Evolutionary conservation across 1,140 invertebrate genomes (phyloP).

Genomic region (Drosophila bipectinata): DNA sequence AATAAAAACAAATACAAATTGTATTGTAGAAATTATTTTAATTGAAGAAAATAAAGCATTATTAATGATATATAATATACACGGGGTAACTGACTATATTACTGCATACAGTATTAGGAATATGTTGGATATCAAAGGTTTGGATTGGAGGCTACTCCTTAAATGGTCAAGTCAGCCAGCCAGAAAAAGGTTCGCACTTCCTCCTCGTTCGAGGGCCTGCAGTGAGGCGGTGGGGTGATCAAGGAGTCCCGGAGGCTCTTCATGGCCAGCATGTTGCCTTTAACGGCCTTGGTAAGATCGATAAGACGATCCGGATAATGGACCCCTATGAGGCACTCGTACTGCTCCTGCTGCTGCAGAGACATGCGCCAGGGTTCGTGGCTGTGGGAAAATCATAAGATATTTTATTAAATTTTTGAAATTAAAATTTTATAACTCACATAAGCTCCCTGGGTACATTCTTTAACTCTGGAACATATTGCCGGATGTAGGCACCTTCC

Average conservation of each 20-base stretch:
- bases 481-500: conserved; percentile 88
- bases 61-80: conserved; percentile 67
- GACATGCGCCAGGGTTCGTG: conserved; percentile 92
- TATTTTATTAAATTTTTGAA: neutral
- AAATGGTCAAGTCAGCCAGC: conserved; percentile 82
- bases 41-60: conserved; percentile 74
- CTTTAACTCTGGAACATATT: conserved; percentile 89
- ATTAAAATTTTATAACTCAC: conserved; percentile 79
- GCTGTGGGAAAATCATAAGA: conserved; percentile 28
- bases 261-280: conserved; percentile 86
- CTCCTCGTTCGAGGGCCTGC: conserved; percentile 86
- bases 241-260: conserved; percentile 83
- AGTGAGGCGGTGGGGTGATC: conserved; percentile 85
- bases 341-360: conserved; percentile 87
- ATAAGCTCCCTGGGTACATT: conserved; percentile 88
- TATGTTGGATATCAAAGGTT: neutral
- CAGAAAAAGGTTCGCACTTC: conserved; percentile 88
- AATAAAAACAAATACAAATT: conserved; percentile 71
- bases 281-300: conserved; percentile 86
- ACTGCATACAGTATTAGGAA: conserved; percentile 7
- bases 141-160: neutral
- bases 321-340: conserved; percentile 88
- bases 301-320: conserved; percentile 90
- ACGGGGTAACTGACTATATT: conserved; percentile 14
- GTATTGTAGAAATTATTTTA: conserved; percentile 64